Percentiles rank a stretch among this genome's conserved stretches.
Conservation (phyloP, 2,797 vertebrate species). For the Mycteria americana region DNA sequence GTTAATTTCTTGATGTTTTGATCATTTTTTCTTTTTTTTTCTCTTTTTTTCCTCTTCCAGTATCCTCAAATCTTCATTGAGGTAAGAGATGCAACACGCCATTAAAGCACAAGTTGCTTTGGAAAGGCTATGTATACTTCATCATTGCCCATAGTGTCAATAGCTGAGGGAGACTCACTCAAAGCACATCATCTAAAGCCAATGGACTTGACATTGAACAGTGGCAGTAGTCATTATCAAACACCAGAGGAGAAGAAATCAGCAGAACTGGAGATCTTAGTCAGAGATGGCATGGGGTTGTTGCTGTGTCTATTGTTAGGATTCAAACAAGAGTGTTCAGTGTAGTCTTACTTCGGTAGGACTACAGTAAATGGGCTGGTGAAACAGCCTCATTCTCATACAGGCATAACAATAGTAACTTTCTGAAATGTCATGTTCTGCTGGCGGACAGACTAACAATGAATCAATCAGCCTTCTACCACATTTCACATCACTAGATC, state of each 20-base stretch:
- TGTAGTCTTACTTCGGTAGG: neutral
- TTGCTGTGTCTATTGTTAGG: neutral
- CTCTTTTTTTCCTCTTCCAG: neutral
- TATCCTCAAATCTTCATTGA: slow-evolving; percentile 29
- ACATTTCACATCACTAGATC: neutral
- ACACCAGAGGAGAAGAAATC: neutral
- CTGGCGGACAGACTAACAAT: neutral
- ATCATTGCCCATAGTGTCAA: neutral
- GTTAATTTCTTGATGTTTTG: neutral
- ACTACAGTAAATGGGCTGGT: neutral
- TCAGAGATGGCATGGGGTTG: neutral
- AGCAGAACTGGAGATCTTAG: neutral
- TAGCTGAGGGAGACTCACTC: neutral
- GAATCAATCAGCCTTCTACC: neutral
- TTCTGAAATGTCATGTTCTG: neutral
- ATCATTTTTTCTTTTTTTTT: neutral
- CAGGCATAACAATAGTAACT: neutral
- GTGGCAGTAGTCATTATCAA: neutral
- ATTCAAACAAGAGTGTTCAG: neutral
- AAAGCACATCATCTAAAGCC: neutral
- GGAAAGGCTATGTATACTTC: neutral
- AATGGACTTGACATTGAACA: neutral
- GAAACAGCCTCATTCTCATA: neutral
- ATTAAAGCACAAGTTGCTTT: neutral
- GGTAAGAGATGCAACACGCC: slow-evolving; percentile 4